Evolutionary conservation across 2,113 vertebrate genomes (phyloP).

Genomic region (Onychorhynchus coronatus): DNA sequence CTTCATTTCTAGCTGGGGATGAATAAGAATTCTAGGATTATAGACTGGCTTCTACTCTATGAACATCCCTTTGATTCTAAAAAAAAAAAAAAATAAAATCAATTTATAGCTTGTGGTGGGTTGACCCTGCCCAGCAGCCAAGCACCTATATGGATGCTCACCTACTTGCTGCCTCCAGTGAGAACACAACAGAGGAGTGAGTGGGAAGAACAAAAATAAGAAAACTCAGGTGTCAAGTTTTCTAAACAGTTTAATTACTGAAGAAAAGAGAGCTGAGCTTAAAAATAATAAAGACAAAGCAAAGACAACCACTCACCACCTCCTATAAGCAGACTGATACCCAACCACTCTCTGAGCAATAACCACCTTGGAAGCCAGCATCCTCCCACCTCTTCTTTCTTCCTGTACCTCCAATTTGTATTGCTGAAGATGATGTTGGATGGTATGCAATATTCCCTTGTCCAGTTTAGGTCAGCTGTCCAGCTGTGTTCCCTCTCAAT

Average conservation of each 20-base stretch:
- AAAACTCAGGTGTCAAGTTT: not conserved
- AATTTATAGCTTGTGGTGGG: not conserved
- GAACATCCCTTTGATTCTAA: not conserved
- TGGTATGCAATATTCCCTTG: not conserved
- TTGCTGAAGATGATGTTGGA: not conserved
- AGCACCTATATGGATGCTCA: not conserved
- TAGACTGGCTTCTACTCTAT: not conserved
- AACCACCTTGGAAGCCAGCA: not conserved
- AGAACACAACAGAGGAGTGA: not conserved
- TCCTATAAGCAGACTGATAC: not conserved
- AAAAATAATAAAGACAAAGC: not conserved
- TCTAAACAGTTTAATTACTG: not conserved
- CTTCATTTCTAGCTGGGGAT: not conserved
- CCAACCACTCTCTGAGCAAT: not conserved
- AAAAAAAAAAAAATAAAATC: not conserved
- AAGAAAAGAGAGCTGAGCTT: not conserved
- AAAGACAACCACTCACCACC: not conserved
- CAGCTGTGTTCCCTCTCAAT: not conserved
- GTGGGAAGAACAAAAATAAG: not conserved
- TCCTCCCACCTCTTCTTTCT: accelerated
- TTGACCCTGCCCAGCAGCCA: not conserved
- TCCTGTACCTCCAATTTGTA: not conserved
- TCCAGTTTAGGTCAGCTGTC: accelerated
- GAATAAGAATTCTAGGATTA: not conserved
- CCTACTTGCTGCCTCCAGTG: not conserved